These are phyloP conservation scores for Redunca redunca DNA, from an alignment of 2,113 vertebrate species.

Conservation along the genomic window DNA sequence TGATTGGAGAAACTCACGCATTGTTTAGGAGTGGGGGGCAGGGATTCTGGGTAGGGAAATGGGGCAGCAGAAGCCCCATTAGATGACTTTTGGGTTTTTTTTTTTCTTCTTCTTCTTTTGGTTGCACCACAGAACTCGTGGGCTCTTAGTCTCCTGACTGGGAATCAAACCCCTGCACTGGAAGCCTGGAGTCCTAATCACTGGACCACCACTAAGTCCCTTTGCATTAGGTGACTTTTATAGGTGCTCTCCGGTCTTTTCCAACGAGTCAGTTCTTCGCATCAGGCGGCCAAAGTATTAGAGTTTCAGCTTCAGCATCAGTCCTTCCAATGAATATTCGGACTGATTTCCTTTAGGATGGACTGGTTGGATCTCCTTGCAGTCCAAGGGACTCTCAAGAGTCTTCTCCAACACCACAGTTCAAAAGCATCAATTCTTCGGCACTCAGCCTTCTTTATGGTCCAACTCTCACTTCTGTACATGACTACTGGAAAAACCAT, in stretches of 20 bases:
- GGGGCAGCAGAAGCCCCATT: neutral
- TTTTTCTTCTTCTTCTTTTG: neutral
- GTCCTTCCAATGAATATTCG: neutral
- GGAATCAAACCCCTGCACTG: neutral
- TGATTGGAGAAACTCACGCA: fast-evolving
- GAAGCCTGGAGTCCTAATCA: neutral
- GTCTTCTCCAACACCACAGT: neutral
- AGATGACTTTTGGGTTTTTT: neutral
- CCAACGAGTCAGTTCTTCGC: neutral
- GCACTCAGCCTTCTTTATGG: neutral
- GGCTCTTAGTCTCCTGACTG: neutral
- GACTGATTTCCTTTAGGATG: neutral
- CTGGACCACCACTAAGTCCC: neutral
- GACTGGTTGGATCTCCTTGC: neutral
- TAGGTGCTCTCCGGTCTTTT: neutral
- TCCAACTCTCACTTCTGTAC: neutral
- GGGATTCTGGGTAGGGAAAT: neutral
- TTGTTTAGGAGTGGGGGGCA: neutral
- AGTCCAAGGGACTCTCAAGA: neutral
- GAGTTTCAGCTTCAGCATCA: neutral
- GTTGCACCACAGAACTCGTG: neutral
- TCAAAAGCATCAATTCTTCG: neutral
- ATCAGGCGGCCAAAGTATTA: neutral
- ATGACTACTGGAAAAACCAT: neutral
- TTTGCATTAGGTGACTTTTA: neutral